Conservation (phyloP, 1,140 invertebrate species). For the Elysia chlorotica region DNA sequence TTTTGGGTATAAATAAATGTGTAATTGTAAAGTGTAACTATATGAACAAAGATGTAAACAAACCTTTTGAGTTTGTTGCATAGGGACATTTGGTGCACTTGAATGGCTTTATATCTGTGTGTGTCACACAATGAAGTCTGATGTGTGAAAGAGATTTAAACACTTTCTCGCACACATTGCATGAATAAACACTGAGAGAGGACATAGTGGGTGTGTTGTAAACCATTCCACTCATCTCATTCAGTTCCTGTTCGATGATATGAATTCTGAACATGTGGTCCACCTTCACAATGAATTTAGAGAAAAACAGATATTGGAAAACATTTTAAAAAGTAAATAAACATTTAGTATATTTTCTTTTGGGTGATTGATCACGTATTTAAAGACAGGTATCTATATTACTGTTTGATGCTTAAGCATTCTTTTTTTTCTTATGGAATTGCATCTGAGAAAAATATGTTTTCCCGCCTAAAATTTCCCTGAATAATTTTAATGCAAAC, state of each 20-base stretch:
- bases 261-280: slow-evolving; percentile 41
- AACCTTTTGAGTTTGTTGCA: slow-evolving; percentile 59
- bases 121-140: slow-evolving; percentile 59
- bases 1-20: too few relatives aligned
- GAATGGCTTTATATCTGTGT: slow-evolving; percentile 61
- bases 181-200: slow-evolving; percentile 54
- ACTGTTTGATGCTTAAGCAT: neutral
- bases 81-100: slow-evolving; percentile 60
- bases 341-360: neutral
- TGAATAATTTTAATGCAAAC: too few relatives aligned
- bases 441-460: neutral
- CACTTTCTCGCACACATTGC: slow-evolving; percentile 60
- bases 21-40: too few relatives aligned
- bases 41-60: neutral
- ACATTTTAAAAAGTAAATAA: neutral
- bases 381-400: neutral
- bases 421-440: neutral
- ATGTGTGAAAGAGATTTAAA: slow-evolving; percentile 61
- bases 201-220: slow-evolving; percentile 31
- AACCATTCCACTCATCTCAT: slow-evolving; percentile 38
- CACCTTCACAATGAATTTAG: neutral
- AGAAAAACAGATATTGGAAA: too few relatives aligned
- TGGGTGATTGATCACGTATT: neutral
- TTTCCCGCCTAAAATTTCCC: neutral
- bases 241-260: slow-evolving; percentile 57